These are phyloP conservation scores for Nomada goodeniana DNA, from an alignment of 2,888 invertebrate genomes.

Conservation along the genomic window DNA sequence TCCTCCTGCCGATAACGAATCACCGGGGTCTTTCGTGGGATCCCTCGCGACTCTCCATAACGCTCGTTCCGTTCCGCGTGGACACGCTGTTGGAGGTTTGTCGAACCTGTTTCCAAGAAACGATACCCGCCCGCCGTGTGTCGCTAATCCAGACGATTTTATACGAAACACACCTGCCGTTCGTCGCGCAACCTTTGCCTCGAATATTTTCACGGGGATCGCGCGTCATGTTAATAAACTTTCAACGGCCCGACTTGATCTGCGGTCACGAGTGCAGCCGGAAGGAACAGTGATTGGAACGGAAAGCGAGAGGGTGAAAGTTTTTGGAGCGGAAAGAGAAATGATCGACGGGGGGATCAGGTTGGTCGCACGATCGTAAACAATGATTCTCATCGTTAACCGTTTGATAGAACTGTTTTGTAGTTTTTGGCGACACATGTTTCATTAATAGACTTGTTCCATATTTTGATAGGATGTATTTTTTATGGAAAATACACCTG, in stretches of 20 bases:
- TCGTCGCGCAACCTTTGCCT: not conserved
- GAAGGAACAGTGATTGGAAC: conserved; percentile 40
- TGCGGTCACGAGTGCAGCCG: conserved; percentile 30
- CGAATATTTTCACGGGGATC: conserved; percentile 7
- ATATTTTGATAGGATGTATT: no score
- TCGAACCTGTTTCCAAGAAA: conserved; percentile 31
- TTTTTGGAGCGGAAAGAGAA: conserved; percentile 50
- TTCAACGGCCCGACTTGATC: conserved; percentile 5
- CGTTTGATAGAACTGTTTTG: not conserved
- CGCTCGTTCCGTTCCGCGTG: not conserved
- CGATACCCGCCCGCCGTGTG: not conserved
- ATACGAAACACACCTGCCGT: conserved; percentile 35
- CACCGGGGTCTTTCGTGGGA: conserved; percentile 16
- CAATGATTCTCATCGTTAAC: not conserved
- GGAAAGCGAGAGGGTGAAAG: conserved; percentile 65
- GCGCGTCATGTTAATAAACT: conserved; percentile 6
- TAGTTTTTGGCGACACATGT: not conserved
- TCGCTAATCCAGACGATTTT: not conserved
- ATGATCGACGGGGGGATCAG: conserved; percentile 24
- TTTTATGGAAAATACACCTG: no score
- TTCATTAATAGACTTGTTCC: no score
- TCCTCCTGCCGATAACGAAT: conserved; percentile 35
- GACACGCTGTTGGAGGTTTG: not conserved
- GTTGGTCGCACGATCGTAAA: conserved; percentile 21
- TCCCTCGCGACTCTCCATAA: conserved; percentile 3